Base-by-base conservation (phyloP, 1,140 invertebrate species). In the Charaxes varanes region DNA sequence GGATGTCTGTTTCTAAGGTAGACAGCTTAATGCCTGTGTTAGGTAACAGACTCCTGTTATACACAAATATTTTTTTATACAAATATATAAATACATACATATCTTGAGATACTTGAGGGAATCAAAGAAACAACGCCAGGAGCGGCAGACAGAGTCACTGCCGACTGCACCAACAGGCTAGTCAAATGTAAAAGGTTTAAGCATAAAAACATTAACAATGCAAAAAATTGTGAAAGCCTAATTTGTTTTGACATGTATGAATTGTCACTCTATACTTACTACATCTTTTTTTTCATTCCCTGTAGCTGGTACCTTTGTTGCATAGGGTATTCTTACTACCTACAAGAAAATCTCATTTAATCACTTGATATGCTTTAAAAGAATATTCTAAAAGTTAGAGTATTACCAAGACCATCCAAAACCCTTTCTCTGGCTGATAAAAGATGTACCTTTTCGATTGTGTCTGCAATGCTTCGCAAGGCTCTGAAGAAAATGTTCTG, bases 401-500 rank as follows among this genome's bases (percentile, higher is more conserved):
- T 42, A 63, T 86, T 89, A 97, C 95, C 92, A 98, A 88, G 34
- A 96, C 90, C 85, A 97, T 91, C 94, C 95, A 97, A 71, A 91
- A 96, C 59, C 92, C 87, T 58, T 88, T 86, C 78, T 97, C 96
- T 3, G 95, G 91, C 84, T 96, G 89, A 68, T 90, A 91, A 74
- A 94, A 96, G 15, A 97, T 85, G 65, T 96, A 94, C 47, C 93
- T 88, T 30, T 92, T 92, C 76, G 96, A 96, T 62, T 94, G 91
- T 8, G 95, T 97, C 65, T 97, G 94, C 32, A 97, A 78, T 41
- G 91, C 90, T 82, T 95, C 91, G 80, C 95, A 94, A 60, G 91
- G 87, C 47, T 90, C 90, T 32, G 91, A 86, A 55, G 91, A 93
- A 71, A 97, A 98, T 19, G 94, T 95, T 46, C 95, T 97, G 61